Evolutionary conservation across 2,888 invertebrate genomes (phyloP), one percentile per base, ranked within the genome.

Genomic region (Oscheius sp.): DNA sequence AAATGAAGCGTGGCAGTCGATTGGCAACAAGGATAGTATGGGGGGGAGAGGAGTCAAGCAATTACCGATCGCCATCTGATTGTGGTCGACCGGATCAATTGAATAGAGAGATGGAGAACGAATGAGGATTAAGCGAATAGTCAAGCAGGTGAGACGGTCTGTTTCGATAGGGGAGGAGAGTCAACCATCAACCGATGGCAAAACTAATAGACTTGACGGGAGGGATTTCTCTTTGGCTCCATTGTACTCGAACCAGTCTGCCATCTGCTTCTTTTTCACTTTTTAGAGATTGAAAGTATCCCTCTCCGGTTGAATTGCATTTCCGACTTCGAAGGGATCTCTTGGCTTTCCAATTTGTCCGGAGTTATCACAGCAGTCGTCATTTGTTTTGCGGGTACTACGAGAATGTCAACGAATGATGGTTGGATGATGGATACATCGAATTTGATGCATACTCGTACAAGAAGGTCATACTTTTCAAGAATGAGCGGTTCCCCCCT

Each of bases 1-100:
- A 54, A 54, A 54, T 54, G 54, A 54, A 54, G 54, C 54, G 54
- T 20, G 54, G 20, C 54, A 28, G 33, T 14, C 54, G 32, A 33
- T 54, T 54, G 54, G 36, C 54, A 54, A 22, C 24, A 6, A 22
- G 50, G n/a, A 14, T 14, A 24, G 20, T 14, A 47, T 20, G 26
- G 22, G 49, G n/a, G 24, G 14, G 49, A 24, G 12, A 20, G 24
- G 28, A 30, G 24, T 28, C 26, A n/a, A 14, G n/a, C 28, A 50
- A 54, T 54, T 54, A 54, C 51, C 51, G 30, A 51, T 28, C 41
- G 5, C 20, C 41, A 41, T 36, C 47, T 20, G 47, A 47, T 47
- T 41, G 47, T 24, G 47, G 47, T 47, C 47, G 24, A 24, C 17
- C 9, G 50, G 28, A 30, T 47, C 47, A 47, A 24, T 17, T 6